Evolutionary conservation across 1,140 invertebrate species (phyloP).

Genomic region (Heliothis subflexa): DNA sequence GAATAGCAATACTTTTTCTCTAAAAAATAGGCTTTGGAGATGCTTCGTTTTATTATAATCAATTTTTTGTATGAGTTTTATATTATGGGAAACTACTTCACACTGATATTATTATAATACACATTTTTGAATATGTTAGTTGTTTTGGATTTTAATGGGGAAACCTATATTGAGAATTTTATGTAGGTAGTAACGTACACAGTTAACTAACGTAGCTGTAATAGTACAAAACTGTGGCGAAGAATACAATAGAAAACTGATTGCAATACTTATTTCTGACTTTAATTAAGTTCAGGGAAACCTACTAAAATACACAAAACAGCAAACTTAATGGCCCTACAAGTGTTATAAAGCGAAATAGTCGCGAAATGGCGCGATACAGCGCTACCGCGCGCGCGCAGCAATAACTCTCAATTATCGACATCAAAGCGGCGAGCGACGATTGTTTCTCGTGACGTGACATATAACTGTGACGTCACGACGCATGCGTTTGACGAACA

Average conservation of each 20-base stretch:
- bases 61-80: background rate
- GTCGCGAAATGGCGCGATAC: conserved; percentile 22
- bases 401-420: conserved; percentile 56
- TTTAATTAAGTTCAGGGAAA: too few species aligned
- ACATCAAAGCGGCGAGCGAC: conserved; percentile 45
- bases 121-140: too few species aligned
- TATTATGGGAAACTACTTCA: too few species aligned
- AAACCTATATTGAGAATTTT: too few species aligned
- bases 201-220: too few species aligned
- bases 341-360: conserved; percentile 16
- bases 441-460: conserved; percentile 32
- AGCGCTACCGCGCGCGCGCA: conserved; percentile 40
- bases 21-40: background rate
- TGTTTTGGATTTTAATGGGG: too few species aligned
- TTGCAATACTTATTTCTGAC: too few species aligned
- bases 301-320: background rate
- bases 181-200: too few species aligned
- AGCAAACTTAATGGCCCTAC: conserved; percentile 6
- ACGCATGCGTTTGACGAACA: background rate
- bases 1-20: background rate
- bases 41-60: background rate
- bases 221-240: too few species aligned
- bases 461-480: conserved; percentile 4
- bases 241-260: too few species aligned
- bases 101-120: too few species aligned